A percentile compares a stretch with the other conserved stretches of the same genome.
Evolutionary conservation across 2,888 invertebrate species (phyloP).

Genomic region (Acanthosoma haemorrhoidale): DNA sequence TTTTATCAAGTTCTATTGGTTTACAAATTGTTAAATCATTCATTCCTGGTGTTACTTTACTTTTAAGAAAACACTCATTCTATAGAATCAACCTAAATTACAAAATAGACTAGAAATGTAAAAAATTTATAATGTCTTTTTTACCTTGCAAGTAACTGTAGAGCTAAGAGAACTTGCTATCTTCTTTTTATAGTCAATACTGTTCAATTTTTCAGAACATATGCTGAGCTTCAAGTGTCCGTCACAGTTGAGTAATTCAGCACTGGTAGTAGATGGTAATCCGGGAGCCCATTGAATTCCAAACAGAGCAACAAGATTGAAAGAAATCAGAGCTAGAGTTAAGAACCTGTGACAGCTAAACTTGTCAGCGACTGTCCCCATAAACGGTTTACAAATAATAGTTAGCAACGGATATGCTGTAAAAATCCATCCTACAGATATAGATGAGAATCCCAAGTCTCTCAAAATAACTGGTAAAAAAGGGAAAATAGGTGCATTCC

Average conservation of each 20-base stretch:
- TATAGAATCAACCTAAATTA: no score
- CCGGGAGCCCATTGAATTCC: constrained; percentile 27
- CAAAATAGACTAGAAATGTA: no score
- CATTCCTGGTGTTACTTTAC: no score
- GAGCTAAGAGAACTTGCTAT: not conserved
- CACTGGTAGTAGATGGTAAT: constrained; percentile 3
- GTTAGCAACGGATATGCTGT: constrained; percentile 30
- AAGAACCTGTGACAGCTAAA: constrained; percentile 44
- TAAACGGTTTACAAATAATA: constrained; percentile 28
- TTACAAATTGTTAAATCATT: no score
- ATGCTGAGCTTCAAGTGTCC: not conserved
- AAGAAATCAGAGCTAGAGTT: constrained; percentile 13
- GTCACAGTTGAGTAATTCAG: not conserved
- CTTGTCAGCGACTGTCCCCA: constrained; percentile 34
- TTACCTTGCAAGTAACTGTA: constrained; percentile 18
- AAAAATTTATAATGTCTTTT: no score
- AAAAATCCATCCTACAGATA: constrained; percentile 30
- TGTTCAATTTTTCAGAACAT: constrained; percentile 16
- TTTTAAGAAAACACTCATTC: no score
- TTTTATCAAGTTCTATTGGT: no score
- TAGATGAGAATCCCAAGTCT: constrained; percentile 33
- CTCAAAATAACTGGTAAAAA: constrained; percentile 30
- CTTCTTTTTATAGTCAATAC: not conserved
- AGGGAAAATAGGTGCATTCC: constrained; percentile 29
- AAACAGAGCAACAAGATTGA: constrained; percentile 10